phyloP scores from a whole-genome alignment of 2,113 vertebrate species.

The Pionites leucogaster region DNA sequence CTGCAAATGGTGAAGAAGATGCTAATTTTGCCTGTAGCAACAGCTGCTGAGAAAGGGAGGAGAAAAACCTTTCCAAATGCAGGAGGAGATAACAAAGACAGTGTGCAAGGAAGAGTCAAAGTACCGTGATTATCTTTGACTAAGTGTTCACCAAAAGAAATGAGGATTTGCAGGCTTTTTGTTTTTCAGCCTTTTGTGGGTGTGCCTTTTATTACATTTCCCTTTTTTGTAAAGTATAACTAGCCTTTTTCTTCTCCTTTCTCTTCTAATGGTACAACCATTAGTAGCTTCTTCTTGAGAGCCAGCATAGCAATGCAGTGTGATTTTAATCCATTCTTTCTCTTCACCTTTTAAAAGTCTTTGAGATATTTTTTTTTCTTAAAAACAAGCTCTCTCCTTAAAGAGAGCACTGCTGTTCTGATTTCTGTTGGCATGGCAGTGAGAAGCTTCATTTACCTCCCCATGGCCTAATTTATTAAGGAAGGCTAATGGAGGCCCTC shows the following conservation, averaged over 20 bases:
- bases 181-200: neutral
- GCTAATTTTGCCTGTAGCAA: constrained; percentile 24
- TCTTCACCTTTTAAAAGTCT: neutral
- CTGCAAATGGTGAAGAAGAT: neutral
- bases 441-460: neutral
- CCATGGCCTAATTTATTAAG: neutral
- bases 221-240: neutral
- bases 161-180: neutral
- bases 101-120: neutral
- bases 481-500: neutral
- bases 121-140: neutral
- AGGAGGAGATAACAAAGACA: neutral
- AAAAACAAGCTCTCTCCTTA: neutral
- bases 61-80: neutral
- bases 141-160: neutral
- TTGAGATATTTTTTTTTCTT: neutral
- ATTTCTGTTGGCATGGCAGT: neutral
- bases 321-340: neutral
- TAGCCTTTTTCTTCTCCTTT: neutral
- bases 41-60: constrained; percentile 18
- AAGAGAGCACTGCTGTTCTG: neutral
- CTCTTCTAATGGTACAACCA: neutral
- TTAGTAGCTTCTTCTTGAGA: neutral
- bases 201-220: neutral
- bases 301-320: neutral